A percentile compares a stretch with the other conserved stretches of the same genome.
Conservation (phyloP, 2,888 invertebrate genomes). For the Syritta pipiens region DNA sequence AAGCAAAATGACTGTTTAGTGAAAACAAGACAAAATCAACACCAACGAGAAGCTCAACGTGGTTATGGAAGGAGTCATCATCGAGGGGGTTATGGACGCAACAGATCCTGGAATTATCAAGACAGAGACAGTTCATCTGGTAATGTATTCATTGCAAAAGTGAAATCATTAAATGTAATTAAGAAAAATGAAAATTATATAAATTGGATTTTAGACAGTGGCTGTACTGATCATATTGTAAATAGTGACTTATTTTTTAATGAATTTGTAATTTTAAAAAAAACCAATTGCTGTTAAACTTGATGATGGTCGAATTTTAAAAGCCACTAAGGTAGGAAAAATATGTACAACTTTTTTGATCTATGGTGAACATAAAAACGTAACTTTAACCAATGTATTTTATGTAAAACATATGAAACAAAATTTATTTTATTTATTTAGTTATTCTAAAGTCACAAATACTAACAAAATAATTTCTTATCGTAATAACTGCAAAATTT, state of each 20-base stretch:
- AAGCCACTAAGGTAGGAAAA: conserved; percentile 18
- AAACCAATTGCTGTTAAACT: conserved; percentile 4
- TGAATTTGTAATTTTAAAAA: conserved; percentile 10
- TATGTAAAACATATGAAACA: conserved; percentile 31
- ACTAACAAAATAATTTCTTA: conserved; percentile 19
- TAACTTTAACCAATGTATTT: conserved; percentile 28
- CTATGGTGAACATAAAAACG: conserved; percentile 1
- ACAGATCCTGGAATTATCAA: not conserved
- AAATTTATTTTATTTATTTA: conserved; percentile 44
- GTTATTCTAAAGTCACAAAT: conserved; percentile 27
- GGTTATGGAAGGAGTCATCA: conserved; percentile 16
- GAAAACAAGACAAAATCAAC: not conserved
- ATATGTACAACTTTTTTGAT: conserved; percentile 8
- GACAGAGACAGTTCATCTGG: not conserved
- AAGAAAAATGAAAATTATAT: not conserved
- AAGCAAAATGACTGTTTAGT: not conserved
- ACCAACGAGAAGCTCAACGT: conserved; percentile 1
- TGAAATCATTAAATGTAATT: too few species aligned
- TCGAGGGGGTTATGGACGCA: conserved; percentile 10
- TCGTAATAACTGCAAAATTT: conserved; percentile 18
- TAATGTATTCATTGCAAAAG: conserved; percentile 9
- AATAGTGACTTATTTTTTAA: conserved; percentile 14
- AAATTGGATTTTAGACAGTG: conserved; percentile 16
- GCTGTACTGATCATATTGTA: conserved; percentile 26
- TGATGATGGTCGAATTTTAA: conserved; percentile 8